phyloP scores from a whole-genome alignment of 2,888 invertebrate genomes.

The Phymatocera aterrima region DNA sequence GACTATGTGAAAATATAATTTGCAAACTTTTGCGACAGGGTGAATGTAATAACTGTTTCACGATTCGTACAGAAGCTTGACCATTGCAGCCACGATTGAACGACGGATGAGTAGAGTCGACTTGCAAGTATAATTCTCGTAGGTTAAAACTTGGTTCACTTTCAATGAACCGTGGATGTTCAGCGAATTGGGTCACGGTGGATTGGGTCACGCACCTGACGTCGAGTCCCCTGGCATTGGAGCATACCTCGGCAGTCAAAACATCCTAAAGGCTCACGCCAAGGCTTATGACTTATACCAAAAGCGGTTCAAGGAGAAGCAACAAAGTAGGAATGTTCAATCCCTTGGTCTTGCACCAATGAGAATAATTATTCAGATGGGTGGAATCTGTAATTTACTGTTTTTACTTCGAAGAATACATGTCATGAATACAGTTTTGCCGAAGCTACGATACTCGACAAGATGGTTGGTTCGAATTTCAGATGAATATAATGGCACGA shows the following conservation, averaged over 20 bases:
- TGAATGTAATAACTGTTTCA: slow-evolving; percentile 11
- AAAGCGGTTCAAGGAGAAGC: slow-evolving; percentile 75
- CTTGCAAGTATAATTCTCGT: not conserved
- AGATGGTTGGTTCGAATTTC: too few species aligned
- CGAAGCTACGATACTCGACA: too few species aligned
- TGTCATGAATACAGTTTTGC: too few species aligned
- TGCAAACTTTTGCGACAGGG: slow-evolving; percentile 64
- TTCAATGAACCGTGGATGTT: slow-evolving; percentile 44
- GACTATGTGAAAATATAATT: slow-evolving; percentile 77
- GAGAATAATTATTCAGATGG: too few species aligned
- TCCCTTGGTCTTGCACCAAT: not conserved
- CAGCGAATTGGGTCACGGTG: not conserved
- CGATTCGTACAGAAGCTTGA: not conserved
- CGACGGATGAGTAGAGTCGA: too few species aligned
- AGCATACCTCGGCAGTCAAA: slow-evolving; percentile 80
- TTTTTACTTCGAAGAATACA: too few species aligned
- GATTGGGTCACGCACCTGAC: not conserved
- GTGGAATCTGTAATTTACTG: slow-evolving; percentile 6
- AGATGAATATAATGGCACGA: too few species aligned
- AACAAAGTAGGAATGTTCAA: slow-evolving; percentile 71
- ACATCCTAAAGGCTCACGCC: slow-evolving; percentile 80
- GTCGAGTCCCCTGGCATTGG: slow-evolving; percentile 74
- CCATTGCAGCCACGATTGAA: not conserved
- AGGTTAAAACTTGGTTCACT: slow-evolving; percentile 47
- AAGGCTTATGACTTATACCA: slow-evolving; percentile 80